Evolutionary conservation across 2,113 vertebrate genomes (phyloP).

Genomic region (Azemiops feae): DNA sequence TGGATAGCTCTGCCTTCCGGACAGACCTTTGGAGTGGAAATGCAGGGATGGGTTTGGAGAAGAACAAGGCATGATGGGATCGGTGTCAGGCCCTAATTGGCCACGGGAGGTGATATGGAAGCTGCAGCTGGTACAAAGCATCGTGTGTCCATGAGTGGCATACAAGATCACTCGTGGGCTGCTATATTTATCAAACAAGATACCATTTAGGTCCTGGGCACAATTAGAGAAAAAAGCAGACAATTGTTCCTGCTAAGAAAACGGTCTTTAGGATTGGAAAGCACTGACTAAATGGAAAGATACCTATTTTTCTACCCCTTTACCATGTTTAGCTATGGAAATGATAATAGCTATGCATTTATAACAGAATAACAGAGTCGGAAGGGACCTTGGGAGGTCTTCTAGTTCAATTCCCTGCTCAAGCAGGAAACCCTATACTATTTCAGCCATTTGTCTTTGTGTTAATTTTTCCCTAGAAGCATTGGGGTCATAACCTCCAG

Average conservation of each 20-base stretch:
- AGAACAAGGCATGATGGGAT: background rate
- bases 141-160: background rate
- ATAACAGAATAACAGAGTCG: background rate
- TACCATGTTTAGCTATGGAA: background rate
- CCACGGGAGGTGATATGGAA: background rate
- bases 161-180: background rate
- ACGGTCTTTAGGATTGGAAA: background rate
- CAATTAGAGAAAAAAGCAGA: background rate
- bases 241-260: background rate
- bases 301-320: background rate
- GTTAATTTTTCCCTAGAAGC: background rate
- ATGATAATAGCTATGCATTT: background rate
- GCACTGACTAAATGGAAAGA: background rate
- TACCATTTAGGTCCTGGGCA: background rate
- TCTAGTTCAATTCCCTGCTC: too few species aligned
- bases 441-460: background rate
- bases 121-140: background rate
- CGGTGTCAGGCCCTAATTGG: background rate
- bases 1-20: accelerated
- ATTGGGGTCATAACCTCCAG: background rate
- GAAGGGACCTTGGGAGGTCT: background rate
- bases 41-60: background rate
- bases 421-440: background rate
- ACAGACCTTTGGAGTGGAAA: background rate
- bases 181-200: background rate